Conservation (phyloP, 2,797 vertebrate species). For the Moxostoma hubbsi region DNA sequence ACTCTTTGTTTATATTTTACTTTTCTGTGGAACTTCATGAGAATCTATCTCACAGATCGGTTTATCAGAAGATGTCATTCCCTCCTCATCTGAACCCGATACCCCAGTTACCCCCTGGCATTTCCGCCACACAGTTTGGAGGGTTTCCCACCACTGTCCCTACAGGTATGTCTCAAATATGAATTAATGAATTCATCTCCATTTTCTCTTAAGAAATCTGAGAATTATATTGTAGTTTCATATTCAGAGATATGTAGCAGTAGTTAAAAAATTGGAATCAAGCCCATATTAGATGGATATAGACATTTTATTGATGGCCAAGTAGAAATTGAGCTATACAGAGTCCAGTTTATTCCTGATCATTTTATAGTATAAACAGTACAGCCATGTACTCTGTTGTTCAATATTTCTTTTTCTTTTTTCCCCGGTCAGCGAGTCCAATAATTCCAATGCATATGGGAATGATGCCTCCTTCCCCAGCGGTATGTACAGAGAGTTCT, state of each 20-base stretch:
- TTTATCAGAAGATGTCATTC: constrained; percentile 87
- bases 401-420: neutral
- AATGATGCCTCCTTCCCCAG: constrained; percentile 90
- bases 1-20: neutral
- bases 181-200: too few species aligned
- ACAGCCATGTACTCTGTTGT: neutral
- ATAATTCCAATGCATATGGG: constrained; percentile 99
- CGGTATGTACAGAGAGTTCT: constrained; percentile 74
- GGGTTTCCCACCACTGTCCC: constrained; percentile 91
- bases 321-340: too few species aligned
- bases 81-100: constrained; percentile 97
- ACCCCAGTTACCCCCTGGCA: constrained; percentile 90
- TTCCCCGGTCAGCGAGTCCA: constrained; percentile 79
- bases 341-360: too few species aligned
- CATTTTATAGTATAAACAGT: too few species aligned
- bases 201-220: neutral
- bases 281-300: too few species aligned
- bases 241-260: too few species aligned
- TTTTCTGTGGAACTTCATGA: neutral
- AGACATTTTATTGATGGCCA: constrained; percentile 67
- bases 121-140: constrained; percentile 94
- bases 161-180: constrained; percentile 83
- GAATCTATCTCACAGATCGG: constrained; percentile 1
- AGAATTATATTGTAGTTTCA: neutral
- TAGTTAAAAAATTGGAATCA: too few species aligned